Conservation (phyloP, 2,888 invertebrate species). For the Peribatodes rhomboidaria region DNA sequence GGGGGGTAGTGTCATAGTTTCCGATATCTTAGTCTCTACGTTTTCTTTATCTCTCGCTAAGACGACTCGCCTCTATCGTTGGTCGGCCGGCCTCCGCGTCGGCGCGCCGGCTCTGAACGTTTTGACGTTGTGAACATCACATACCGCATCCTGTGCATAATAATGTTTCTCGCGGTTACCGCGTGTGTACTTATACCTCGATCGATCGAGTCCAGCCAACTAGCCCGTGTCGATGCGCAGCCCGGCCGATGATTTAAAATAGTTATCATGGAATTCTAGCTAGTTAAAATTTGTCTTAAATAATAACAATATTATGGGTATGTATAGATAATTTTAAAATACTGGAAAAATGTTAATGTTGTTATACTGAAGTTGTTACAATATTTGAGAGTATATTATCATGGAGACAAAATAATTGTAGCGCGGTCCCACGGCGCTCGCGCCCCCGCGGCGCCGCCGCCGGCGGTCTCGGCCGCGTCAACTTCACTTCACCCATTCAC, state of each 20-base stretch:
- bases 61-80: conserved; percentile 53
- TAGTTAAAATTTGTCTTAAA: conserved; percentile 76
- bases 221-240: conserved; percentile 31
- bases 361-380: conserved; percentile 87
- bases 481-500: conserved; percentile 34
- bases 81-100: conserved; percentile 17
- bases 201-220: too few relatives aligned
- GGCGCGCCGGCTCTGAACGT: neutral
- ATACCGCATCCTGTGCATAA: neutral
- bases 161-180: conserved; percentile 12
- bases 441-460: conserved; percentile 16
- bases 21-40: conserved; percentile 55
- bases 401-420: conserved; percentile 78
- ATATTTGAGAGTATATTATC: conserved; percentile 87
- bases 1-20: conserved; percentile 57
- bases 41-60: conserved; percentile 55
- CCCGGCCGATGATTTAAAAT: conserved; percentile 48
- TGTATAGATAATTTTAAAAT: conserved; percentile 80
- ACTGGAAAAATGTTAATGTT: conserved; percentile 85
- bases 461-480: conserved; percentile 23
- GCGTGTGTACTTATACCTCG: conserved; percentile 8
- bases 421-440: conserved; percentile 61
- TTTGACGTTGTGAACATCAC: neutral
- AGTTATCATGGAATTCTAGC: conserved; percentile 75
- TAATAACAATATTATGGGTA: conserved; percentile 71